phyloP scores from a whole-genome alignment of 2,113 vertebrate species.

The Nibea albiflora region DNA sequence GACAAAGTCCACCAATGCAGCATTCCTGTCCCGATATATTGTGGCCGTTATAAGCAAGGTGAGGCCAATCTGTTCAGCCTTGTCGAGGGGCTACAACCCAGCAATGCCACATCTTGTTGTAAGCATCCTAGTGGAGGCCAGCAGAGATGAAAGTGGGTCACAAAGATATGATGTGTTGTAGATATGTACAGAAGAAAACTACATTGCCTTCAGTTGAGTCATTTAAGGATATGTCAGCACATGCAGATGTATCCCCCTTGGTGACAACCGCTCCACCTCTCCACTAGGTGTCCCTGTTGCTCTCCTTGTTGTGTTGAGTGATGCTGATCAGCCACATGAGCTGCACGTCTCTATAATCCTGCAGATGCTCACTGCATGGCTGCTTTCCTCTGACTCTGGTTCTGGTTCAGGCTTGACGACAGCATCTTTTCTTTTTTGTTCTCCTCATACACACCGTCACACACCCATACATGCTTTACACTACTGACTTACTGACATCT shows the following conservation, averaged over 20 bases:
- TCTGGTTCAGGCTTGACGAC: too few species aligned
- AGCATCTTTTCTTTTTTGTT: too few species aligned
- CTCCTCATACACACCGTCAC: too few species aligned
- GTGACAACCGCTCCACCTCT: too few species aligned
- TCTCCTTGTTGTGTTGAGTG: too few species aligned
- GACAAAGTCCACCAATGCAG: neutral
- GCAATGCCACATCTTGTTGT: neutral
- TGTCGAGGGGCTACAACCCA: neutral
- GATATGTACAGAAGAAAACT: neutral
- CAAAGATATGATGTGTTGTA: neutral
- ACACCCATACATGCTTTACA: too few species aligned
- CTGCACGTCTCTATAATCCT: too few species aligned
- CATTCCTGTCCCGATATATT: neutral
- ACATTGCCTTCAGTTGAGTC: neutral
- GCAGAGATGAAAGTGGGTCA: constrained; percentile 5
- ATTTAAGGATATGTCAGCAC: neutral
- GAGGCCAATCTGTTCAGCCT: neutral
- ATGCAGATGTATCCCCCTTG: neutral
- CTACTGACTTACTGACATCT: too few species aligned
- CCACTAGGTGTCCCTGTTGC: too few species aligned
- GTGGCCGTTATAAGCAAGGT: neutral
- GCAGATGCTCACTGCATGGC: too few species aligned
- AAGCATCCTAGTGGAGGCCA: neutral
- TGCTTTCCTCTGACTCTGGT: too few species aligned
- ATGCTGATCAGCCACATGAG: too few species aligned